Percentiles rank a stretch among this genome's conserved stretches.
phyloP scores from a whole-genome alignment of 2,797 vertebrate species.

The Mormyrops attenuatus region DNA sequence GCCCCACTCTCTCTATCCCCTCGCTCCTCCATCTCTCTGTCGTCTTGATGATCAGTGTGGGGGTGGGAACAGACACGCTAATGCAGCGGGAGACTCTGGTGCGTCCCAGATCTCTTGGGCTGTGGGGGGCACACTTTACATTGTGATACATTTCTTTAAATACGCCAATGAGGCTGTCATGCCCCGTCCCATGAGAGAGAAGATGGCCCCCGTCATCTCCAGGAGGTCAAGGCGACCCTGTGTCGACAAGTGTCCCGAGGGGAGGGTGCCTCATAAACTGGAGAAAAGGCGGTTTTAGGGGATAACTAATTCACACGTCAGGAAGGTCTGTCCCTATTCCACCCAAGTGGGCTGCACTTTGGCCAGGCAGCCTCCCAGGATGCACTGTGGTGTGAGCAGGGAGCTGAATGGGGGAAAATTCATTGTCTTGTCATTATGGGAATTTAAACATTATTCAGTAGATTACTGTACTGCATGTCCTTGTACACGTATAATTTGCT shows the following conservation, averaged over 20 bases:
- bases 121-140: neutral
- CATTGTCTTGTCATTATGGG: neutral
- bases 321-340: neutral
- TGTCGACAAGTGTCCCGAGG: neutral
- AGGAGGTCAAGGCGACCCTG: neutral
- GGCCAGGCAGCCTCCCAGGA: neutral
- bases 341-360: neutral
- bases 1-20: neutral
- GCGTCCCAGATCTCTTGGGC: neutral
- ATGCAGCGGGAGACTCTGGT: neutral
- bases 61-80: neutral
- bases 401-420: neutral
- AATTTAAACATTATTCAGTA: neutral
- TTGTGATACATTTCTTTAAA: neutral
- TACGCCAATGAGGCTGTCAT: neutral
- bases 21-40: neutral
- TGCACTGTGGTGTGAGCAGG: neutral
- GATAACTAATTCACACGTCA: neutral
- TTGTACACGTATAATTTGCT: neutral
- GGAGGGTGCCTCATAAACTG: neutral
- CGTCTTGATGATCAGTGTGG: neutral
- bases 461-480: neutral
- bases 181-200: neutral
- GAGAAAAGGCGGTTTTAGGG: neutral
- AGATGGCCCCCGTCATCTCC: neutral